phyloP scores from a whole-genome alignment of 2,888 invertebrate species.

The Luperina nickerlii region DNA sequence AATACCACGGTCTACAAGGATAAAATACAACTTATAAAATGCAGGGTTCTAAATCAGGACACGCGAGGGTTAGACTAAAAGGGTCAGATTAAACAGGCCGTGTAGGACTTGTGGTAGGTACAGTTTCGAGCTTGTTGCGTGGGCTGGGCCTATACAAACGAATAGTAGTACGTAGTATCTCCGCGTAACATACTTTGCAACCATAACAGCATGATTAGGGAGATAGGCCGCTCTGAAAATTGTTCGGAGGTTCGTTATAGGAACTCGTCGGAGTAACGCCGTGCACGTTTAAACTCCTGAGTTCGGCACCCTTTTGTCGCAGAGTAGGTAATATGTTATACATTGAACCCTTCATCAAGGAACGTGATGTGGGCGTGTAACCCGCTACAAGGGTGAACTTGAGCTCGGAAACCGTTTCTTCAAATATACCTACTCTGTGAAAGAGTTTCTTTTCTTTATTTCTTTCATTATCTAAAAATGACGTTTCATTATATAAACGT shows the following conservation, averaged over 20 bases:
- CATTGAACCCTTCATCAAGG: slow-evolving; percentile 58
- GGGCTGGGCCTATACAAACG: slow-evolving; percentile 19
- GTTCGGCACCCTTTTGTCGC: slow-evolving; percentile 51
- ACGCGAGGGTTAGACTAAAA: slow-evolving; percentile 33
- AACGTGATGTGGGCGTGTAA: slow-evolving; percentile 44
- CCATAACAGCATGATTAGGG: slow-evolving; percentile 47
- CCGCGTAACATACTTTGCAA: slow-evolving; percentile 43
- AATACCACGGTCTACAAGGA: slow-evolving; percentile 8
- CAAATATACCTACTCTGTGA: slow-evolving; percentile 9
- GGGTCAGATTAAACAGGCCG: slow-evolving; percentile 44
- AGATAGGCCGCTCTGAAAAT: slow-evolving; percentile 52
- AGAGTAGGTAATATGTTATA: slow-evolving; percentile 61
- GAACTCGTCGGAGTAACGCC: slow-evolving; percentile 30
- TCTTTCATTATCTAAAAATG: background rate
- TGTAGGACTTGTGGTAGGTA: slow-evolving; percentile 23
- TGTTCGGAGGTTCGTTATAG: slow-evolving; percentile 48
- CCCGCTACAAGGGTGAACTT: slow-evolving; percentile 28
- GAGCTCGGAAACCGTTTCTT: slow-evolving; percentile 29
- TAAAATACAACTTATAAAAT: slow-evolving; percentile 26
- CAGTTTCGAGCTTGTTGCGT: slow-evolving; percentile 24
- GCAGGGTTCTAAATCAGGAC: slow-evolving; percentile 33
- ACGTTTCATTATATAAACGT: background rate
- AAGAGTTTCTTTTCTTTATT: slow-evolving; percentile 8
- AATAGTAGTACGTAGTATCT: slow-evolving; percentile 31
- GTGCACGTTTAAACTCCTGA: slow-evolving; percentile 44